Evolutionary conservation across 2,113 vertebrate species (phyloP), one percentile per base, ranked within the genome.

Genomic region (Rhynchomys soricoides): DNA sequence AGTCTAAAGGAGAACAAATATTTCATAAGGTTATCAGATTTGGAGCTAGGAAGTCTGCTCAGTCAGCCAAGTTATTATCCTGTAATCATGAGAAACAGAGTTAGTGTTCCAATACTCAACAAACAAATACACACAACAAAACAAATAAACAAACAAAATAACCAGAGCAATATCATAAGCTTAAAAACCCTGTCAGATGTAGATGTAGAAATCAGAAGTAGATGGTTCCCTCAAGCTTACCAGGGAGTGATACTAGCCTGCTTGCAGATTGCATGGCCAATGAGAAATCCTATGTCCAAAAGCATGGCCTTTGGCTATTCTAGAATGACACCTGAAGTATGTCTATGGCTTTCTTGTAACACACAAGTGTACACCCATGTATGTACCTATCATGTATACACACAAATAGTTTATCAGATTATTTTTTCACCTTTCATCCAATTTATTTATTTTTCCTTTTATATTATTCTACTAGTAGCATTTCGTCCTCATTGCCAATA

Each of bases 401-500:
- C 24, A 82, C 19, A 59, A 37, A 92, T 10, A 74, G 22, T 26
- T 34, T 31, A 66, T 68, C 10, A 24, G 21, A 37, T 26, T 11
- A 88, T 71, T 64, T 86, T 73, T 57, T 64, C 15, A 12, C 52
- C 5, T n/a, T n/a, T n/a, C 37, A 73, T 8, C 10, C 4, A 55
- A 55, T 79, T 21, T 57, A 26, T 57, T 81, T 1, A 40, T 82
- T 82, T 40, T 21, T 10, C n/a, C 68, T n/a, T 48, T 50, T 50
- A n/a, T 2, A 66, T 71, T 73, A 73, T 77, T 66, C 29, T 7
- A 17, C 6, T 40, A 71, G 2, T 13, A 31, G 22, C 3, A 10
- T 21, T 9, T 37, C 0, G 0, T 24, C 8, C 24, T 43, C 5
- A 8, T n/a, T 12, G 59, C n/a, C 24, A 29, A 22, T 13, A 68